Evolutionary conservation across 2,888 invertebrate species (phyloP), one percentile per base, ranked within the genome.

Genomic region (Troides oblongomaculatus): DNA sequence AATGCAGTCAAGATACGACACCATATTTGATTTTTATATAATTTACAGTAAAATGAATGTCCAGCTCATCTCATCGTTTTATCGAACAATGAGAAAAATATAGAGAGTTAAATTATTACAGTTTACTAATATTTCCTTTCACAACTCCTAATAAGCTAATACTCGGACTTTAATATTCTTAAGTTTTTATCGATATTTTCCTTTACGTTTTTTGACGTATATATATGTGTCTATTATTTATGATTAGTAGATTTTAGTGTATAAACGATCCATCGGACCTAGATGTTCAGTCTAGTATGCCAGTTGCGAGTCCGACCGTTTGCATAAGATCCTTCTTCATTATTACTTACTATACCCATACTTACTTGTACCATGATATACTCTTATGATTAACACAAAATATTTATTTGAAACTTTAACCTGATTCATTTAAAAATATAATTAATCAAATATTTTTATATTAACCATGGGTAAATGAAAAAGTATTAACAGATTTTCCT

Each of bases 241-340:
- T 71, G 66, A 71, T 72, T 66, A 71, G 68, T 71, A 64, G 69
- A 74, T 74, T 73, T 72, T 72, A 70, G 73, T 75, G 74, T 74
- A 74, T 69, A 70, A 73, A 68, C 65, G 76, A 77, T 76, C 75
- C 75, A 77, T 76, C 74, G 73, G 81, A 88, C 90, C 90, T 88
- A 89, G 83, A 86, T 88, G 84, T 62, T 74, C 88, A 85, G 75
- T 81, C 83, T 88, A 83, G 85, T 89, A 88, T 88, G 75, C 78
- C 84, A 74, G 72, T 80, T 78, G 76, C 72, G 78, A 82, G 83
- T 84, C 82, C 81, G 77, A 79, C 81, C 80, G 78, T 79, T 88
- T 88, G 84, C 89, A 82, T 85, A 84, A 88, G 77, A 78, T 79
- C 76, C 76, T 76, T 74, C 76, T 77, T 72, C 77, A 73, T 69